These are phyloP conservation scores for Spodoptera picta DNA, from an alignment of 2,888 invertebrate species.

Conservation along the genomic window DNA sequence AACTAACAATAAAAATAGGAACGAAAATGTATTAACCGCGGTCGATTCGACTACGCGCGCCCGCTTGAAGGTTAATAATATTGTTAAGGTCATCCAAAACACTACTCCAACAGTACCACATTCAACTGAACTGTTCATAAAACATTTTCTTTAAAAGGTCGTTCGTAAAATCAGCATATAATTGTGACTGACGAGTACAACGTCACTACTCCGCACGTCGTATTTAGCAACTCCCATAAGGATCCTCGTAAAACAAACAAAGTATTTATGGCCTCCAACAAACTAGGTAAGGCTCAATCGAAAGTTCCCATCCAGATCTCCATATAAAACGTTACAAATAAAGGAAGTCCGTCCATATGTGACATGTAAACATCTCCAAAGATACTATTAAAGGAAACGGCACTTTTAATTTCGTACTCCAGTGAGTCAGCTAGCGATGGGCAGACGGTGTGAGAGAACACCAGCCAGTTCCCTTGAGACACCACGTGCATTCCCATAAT, in stretches of 20 bases:
- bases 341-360: conserved; percentile 43
- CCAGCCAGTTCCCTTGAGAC: conserved; percentile 62
- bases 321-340: conserved; percentile 25
- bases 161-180: too few species aligned
- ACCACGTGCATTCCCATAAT: conserved; percentile 82
- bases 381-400: conserved; percentile 38
- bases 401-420: conserved; percentile 55
- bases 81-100: too few species aligned
- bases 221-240: conserved; percentile 2
- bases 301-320: conserved; percentile 23
- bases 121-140: too few species aligned
- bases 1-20: too few species aligned
- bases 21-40: too few species aligned
- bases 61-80: too few species aligned
- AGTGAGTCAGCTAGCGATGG: conserved; percentile 37
- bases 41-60: too few species aligned
- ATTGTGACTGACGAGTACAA: too few species aligned
- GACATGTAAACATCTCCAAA: conserved; percentile 44
- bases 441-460: conserved; percentile 68
- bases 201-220: too few species aligned
- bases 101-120: too few species aligned
- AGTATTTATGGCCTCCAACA: background rate
- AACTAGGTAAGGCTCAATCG: conserved; percentile 10
- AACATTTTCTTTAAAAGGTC: too few species aligned
- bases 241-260: too few species aligned